Percentiles rank a stretch among this genome's conserved stretches.
These are phyloP conservation scores for Eufriesea mexicana DNA, from an alignment of 1,140 invertebrate genomes.

Conservation along the genomic window DNA sequence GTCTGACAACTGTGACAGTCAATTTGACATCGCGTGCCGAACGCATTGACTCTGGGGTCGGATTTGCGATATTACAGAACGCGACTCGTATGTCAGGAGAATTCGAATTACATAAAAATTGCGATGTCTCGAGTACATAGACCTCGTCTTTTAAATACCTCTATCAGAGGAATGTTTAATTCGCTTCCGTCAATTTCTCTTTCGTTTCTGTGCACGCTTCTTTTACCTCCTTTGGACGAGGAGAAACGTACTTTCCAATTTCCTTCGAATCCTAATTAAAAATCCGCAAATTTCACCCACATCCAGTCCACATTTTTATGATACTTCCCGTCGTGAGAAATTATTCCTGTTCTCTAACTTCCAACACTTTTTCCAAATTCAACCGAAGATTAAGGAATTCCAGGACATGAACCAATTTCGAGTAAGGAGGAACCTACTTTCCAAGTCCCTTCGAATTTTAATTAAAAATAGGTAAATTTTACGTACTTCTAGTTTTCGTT, in stretches of 20 bases:
- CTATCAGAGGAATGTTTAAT: not conserved
- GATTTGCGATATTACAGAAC: not conserved
- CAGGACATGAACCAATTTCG: no score
- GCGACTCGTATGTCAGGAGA: not conserved
- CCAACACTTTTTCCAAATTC: no score
- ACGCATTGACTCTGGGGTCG: not conserved
- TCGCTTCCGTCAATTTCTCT: not conserved
- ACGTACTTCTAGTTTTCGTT: no score
- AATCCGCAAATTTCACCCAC: no score
- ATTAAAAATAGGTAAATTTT: no score
- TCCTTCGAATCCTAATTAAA: not conserved
- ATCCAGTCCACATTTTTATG: no score
- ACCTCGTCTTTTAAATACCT: not conserved
- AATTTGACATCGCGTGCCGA: slow-evolving; percentile 8
- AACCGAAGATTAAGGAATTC: no score
- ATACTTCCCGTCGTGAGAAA: no score
- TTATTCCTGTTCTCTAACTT: no score
- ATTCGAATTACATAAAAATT: slow-evolving; percentile 6
- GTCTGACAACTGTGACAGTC: slow-evolving; percentile 13
- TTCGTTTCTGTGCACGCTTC: not conserved
- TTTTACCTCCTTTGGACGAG: not conserved
- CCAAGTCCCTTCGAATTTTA: no score
- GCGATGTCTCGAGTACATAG: not conserved
- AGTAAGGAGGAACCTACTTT: no score
- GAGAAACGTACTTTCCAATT: not conserved